A percentile compares a stretch with the other conserved stretches of the same genome.
phyloP scores from a whole-genome alignment of 1,140 invertebrate genomes.

The Berghia stephanieae region DNA sequence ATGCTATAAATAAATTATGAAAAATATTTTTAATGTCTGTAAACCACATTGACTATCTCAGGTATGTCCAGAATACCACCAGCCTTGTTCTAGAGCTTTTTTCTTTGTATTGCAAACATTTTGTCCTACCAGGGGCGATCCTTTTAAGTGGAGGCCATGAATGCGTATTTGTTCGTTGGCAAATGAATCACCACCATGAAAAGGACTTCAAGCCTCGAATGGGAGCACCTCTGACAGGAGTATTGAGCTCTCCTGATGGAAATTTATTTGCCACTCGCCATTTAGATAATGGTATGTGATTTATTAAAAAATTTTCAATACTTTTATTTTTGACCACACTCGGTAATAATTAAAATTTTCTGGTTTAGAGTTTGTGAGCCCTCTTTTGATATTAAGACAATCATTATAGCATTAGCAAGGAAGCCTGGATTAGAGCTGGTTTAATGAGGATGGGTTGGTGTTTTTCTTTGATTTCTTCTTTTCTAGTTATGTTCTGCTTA shows the following conservation, averaged over 20 bases:
- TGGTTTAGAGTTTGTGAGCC: too few relatives aligned
- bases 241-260: constrained; percentile 76
- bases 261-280: constrained; percentile 75
- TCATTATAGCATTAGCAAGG: too few relatives aligned
- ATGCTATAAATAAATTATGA: too few relatives aligned
- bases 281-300: constrained; percentile 81
- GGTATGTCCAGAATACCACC: too few relatives aligned
- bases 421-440: too few relatives aligned
- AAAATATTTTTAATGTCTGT: too few relatives aligned
- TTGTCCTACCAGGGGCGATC: constrained; percentile 69
- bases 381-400: too few relatives aligned
- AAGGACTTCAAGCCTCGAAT: constrained; percentile 79
- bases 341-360: too few relatives aligned
- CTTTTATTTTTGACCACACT: not conserved
- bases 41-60: too few relatives aligned
- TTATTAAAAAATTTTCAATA: constrained; percentile 12
- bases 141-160: constrained; percentile 83
- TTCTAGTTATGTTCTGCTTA: too few relatives aligned
- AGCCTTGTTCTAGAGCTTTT: not conserved
- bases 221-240: constrained; percentile 75
- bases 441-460: too few relatives aligned
- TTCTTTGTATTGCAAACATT: not conserved
- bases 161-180: constrained; percentile 84
- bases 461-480: too few relatives aligned
- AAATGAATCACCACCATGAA: constrained; percentile 55